These are phyloP conservation scores for Ochotona princeps DNA, from an alignment of 2,113 vertebrate genomes.

Conservation along the genomic window DNA sequence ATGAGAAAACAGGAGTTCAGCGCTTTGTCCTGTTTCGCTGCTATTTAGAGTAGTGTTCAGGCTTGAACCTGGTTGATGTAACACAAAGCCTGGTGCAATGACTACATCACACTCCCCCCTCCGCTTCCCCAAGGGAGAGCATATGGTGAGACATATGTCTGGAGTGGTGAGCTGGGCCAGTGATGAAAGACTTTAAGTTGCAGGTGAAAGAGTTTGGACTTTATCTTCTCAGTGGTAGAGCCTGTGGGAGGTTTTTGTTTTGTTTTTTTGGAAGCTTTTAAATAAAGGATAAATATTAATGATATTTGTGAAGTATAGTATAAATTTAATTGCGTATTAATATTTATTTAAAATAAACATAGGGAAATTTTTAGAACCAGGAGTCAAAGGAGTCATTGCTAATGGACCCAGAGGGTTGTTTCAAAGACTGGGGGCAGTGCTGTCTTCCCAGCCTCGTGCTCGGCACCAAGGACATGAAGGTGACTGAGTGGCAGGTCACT, in stretches of 20 bases:
- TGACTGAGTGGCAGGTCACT: not conserved
- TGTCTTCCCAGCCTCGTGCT: not conserved
- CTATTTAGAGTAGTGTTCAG: not conserved
- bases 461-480: not conserved
- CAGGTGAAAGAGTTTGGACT: conserved; percentile 7
- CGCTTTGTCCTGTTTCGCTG: conserved; percentile 8
- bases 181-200: conserved; percentile 19
- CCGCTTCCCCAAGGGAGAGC: not conserved
- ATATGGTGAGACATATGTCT: not conserved
- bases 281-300: conserved; percentile 79
- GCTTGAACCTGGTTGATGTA: conserved; percentile 21
- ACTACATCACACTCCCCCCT: not conserved
- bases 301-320: conserved; percentile 66
- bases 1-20: not conserved
- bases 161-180: not conserved
- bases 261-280: not conserved
- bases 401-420: not conserved
- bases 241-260: not conserved
- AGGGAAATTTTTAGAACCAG: conserved; percentile 36
- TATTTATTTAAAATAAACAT: conserved; percentile 78
- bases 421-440: not conserved
- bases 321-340: conserved; percentile 75
- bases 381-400: conserved; percentile 67
- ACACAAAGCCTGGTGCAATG: not conserved
- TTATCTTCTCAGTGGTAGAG: conserved; percentile 3